Percentiles rank a stretch among this genome's conserved stretches.
Evolutionary conservation across 1,140 invertebrate species (phyloP).

Genomic region (Venturia canescens): DNA sequence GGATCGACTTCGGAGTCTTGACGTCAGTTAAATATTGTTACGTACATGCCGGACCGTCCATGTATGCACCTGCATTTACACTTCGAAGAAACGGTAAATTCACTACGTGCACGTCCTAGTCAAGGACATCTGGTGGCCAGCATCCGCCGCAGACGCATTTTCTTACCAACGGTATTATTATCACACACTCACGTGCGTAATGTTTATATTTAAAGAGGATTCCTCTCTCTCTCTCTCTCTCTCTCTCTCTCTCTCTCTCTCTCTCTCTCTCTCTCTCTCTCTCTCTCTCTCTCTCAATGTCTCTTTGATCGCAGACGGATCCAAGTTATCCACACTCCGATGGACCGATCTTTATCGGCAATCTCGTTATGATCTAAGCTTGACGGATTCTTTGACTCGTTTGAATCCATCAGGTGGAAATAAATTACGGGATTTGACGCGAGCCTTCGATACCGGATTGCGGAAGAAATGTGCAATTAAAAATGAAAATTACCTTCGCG

Average conservation of each 20-base stretch:
- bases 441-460: constrained; percentile 21
- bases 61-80: background rate
- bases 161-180: constrained; percentile 33
- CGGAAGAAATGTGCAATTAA: constrained; percentile 20
- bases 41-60: background rate
- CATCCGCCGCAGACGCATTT: constrained; percentile 6
- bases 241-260: no score
- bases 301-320: background rate
- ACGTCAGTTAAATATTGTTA: background rate
- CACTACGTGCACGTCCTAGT: constrained; percentile 27
- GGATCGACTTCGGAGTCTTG: background rate
- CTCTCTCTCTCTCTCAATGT: background rate
- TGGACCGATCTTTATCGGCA: background rate
- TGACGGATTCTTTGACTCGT: background rate
- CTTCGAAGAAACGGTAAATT: constrained; percentile 29
- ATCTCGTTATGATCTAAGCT: background rate
- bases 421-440: constrained; percentile 1
- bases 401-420: constrained; percentile 26
- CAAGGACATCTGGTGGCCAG: constrained; percentile 35
- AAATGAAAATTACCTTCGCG: no score
- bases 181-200: background rate
- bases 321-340: background rate
- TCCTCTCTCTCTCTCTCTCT: background rate
- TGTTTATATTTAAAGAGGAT: background rate
- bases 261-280: no score